Evolutionary conservation across 1,140 invertebrate species (phyloP).

Genomic region (Neodiprion virginianus): DNA sequence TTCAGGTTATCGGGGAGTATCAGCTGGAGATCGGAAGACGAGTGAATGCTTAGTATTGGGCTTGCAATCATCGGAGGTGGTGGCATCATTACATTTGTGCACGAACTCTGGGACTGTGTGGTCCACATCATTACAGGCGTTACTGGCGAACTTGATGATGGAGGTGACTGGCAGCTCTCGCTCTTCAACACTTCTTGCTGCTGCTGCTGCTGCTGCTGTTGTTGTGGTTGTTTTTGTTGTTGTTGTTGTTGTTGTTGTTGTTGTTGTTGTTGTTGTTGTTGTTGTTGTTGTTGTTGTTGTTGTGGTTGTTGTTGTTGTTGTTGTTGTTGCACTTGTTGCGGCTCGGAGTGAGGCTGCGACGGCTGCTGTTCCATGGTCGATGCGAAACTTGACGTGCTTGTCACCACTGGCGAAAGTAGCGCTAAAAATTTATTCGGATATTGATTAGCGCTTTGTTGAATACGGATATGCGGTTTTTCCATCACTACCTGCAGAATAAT

Average conservation of each 20-base stretch:
- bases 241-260: no score
- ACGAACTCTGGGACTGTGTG: constrained; percentile 35
- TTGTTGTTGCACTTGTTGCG: no score
- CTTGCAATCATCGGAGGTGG: constrained; percentile 50
- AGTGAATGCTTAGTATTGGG: constrained; percentile 45
- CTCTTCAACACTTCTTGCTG: constrained; percentile 46
- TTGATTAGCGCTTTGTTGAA: neutral
- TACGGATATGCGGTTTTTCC: no score
- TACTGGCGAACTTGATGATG: constrained; percentile 34
- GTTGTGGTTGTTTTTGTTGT: no score
- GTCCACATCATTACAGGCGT: constrained; percentile 55
- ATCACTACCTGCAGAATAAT: no score
- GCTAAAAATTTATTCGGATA: constrained; percentile 33
- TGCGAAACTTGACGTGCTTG: constrained; percentile 44
- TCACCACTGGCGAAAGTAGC: constrained; percentile 39
- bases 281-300: no score
- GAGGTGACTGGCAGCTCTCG: constrained; percentile 52
- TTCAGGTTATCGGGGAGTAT: constrained; percentile 66
- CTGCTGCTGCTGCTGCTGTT: constrained; percentile 18
- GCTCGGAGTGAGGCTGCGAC: no score
- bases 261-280: no score
- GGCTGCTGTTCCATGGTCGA: constrained; percentile 33
- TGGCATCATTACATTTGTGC: constrained; percentile 58
- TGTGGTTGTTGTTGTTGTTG: no score
- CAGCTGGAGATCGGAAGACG: constrained; percentile 55